These are phyloP conservation scores for Arothron firmamentum DNA, from an alignment of 2,113 vertebrate genomes.

Conservation along the genomic window DNA sequence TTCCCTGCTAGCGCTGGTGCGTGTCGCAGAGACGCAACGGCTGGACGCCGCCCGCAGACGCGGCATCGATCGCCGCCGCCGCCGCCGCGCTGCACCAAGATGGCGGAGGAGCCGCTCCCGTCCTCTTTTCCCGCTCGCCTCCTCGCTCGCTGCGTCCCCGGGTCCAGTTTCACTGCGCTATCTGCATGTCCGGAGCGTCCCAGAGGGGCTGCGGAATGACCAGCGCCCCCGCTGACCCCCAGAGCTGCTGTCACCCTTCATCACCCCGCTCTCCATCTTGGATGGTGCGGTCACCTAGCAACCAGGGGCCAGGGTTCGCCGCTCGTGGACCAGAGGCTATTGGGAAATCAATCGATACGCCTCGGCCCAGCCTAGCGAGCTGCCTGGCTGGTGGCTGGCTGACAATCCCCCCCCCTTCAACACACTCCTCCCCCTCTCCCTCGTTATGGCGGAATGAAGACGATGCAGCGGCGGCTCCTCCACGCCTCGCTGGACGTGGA, in stretches of 20 bases:
- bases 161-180: constrained; percentile 67
- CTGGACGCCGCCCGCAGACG: neutral
- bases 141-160: constrained; percentile 19
- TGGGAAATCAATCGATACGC: constrained; percentile 77
- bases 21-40: constrained; percentile 16
- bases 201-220: constrained; percentile 75
- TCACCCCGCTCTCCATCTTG: constrained; percentile 79
- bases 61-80: constrained; percentile 31
- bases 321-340: constrained; percentile 81
- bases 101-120: constrained; percentile 14
- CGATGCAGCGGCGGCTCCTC: constrained; percentile 70
- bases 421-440: constrained; percentile 42
- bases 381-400: constrained; percentile 59
- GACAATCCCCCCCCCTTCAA: constrained; percentile 24
- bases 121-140: constrained; percentile 16
- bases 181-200: constrained; percentile 70
- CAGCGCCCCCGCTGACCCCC: constrained; percentile 73
- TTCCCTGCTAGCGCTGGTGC: constrained; percentile 25
- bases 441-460: constrained; percentile 72
- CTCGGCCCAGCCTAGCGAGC: constrained; percentile 69
- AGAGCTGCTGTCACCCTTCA: constrained; percentile 76
- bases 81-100: constrained; percentile 25
- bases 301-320: constrained; percentile 76
- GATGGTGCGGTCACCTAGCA: constrained; percentile 83
- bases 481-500: constrained; percentile 63